phyloP scores from a whole-genome alignment of 1,140 invertebrate species.

The Aphelenchoides fujianensis region DNA sequence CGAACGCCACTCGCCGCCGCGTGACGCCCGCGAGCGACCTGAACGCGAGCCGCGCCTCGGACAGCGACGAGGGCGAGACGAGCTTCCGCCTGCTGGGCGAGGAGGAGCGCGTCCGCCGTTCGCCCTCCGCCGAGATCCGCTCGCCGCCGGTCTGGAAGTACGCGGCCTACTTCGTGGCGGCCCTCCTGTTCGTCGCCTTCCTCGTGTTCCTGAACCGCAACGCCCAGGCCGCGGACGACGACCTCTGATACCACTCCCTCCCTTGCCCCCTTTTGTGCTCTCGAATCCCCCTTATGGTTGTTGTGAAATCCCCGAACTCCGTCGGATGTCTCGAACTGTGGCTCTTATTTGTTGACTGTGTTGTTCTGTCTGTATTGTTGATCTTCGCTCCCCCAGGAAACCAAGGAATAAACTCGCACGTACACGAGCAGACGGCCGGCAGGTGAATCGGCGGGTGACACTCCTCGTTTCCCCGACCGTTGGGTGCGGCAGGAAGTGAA shows the following conservation, averaged over 20 bases:
- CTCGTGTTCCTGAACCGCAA: conserved; percentile 10
- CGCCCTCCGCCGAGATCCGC: not conserved
- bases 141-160: not conserved
- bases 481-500: too few species aligned
- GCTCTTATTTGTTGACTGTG: too few species aligned
- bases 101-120: not conserved
- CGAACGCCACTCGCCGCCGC: not conserved
- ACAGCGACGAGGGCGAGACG: not conserved
- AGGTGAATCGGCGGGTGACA: too few species aligned
- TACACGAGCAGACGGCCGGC: too few species aligned
- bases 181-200: not conserved
- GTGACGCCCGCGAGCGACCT: not conserved
- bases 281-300: not conserved
- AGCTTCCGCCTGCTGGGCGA: not conserved
- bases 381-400: too few species aligned
- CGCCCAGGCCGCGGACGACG: not conserved
- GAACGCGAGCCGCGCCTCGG: not conserved
- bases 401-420: too few species aligned
- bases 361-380: not conserved
- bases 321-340: too few species aligned
- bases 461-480: too few species aligned
- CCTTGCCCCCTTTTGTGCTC: not conserved
- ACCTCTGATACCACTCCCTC: not conserved
- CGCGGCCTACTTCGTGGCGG: not conserved
- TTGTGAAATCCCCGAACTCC: too few species aligned